phyloP scores from a whole-genome alignment of 2,888 invertebrate genomes.

The Frankliniella fusca region DNA sequence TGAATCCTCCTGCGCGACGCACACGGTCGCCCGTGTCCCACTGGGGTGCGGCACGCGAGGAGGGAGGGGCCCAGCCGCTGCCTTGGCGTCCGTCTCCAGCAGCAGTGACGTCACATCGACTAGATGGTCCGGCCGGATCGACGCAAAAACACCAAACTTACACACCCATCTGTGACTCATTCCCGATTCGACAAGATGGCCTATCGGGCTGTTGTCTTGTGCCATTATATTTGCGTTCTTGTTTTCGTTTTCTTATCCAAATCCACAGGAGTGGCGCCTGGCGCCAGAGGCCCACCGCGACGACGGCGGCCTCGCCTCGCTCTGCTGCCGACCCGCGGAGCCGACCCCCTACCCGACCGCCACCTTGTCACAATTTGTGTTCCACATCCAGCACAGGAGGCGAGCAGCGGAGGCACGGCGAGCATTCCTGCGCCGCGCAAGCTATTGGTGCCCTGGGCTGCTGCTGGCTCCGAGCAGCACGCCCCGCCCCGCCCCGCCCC shows the following conservation, averaged over 20 bases:
- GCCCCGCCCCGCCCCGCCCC: neutral
- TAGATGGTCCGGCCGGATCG: too few relatives aligned
- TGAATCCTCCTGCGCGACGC: neutral
- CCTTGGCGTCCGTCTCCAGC: neutral
- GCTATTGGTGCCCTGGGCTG: neutral
- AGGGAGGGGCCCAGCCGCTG: neutral
- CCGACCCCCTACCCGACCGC: neutral
- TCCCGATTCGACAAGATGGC: too few relatives aligned
- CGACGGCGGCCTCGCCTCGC: neutral
- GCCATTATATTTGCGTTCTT: too few relatives aligned
- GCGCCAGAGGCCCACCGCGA: neutral
- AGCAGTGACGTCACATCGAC: neutral
- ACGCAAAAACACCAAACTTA: too few relatives aligned
- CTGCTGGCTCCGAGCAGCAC: neutral
- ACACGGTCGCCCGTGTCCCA: neutral
- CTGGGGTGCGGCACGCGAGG: neutral
- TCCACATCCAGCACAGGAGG: neutral
- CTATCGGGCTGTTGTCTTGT: too few relatives aligned
- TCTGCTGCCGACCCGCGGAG: neutral
- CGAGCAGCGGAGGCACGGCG: too few relatives aligned
- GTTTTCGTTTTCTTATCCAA: too few relatives aligned
- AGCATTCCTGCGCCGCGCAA: neutral
- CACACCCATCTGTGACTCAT: too few relatives aligned
- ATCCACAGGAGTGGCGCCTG: neutral
- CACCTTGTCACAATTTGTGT: conserved; percentile 10